Evolutionary conservation across 2,888 invertebrate species (phyloP).

Genomic region (Netelia virgata): DNA sequence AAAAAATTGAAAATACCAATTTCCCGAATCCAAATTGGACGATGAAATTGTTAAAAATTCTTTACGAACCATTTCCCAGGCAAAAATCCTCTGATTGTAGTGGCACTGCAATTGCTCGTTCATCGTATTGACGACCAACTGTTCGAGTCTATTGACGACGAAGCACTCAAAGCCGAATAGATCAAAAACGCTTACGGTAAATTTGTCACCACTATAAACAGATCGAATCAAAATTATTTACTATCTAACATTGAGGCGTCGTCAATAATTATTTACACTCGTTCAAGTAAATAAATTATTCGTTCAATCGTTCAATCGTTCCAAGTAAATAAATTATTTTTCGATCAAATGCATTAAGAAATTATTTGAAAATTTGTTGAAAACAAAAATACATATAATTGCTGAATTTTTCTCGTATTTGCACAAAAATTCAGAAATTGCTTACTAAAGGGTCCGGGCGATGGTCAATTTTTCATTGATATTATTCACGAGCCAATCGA

Average conservation of each 20-base stretch:
- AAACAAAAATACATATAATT: too few species aligned
- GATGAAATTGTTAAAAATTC: neutral
- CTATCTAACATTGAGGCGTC: too few species aligned
- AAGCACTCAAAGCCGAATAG: constrained; percentile 97
- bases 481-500: constrained; percentile 95
- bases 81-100: constrained; percentile 96
- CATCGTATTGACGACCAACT: constrained; percentile 94
- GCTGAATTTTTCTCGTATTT: neutral
- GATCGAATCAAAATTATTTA: too few species aligned
- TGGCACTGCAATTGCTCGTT: constrained; percentile 98
- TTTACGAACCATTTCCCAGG: constrained; percentile 92
- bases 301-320: too few species aligned
- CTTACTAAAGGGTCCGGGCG: constrained; percentile 95
- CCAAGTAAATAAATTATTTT: too few species aligned
- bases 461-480: constrained; percentile 94
- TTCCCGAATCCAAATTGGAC: neutral
- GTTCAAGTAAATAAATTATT: too few species aligned
- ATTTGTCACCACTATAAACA: constrained; percentile 92
- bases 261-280: too few species aligned
- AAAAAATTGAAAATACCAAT: constrained; percentile 10
- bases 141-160: constrained; percentile 93
- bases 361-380: too few species aligned
- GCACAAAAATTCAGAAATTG: neutral
- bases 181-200: constrained; percentile 93
- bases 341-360: too few species aligned